Conservation (phyloP, 2,113 vertebrate species). For the Hydrochoerus hydrochaeris region DNA sequence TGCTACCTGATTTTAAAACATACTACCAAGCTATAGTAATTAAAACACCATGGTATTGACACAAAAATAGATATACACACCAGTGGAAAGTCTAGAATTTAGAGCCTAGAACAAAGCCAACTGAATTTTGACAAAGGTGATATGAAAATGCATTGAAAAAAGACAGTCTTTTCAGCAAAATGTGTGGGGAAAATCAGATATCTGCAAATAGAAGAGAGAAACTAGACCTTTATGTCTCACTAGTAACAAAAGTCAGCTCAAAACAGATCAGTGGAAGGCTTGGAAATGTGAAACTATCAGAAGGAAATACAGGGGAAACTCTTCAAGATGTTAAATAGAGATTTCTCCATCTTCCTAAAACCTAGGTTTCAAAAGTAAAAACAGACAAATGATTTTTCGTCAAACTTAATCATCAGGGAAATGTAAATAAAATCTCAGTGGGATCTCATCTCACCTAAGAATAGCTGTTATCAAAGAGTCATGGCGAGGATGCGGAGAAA, state of each 20-base stretch:
- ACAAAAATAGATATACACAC: neutral
- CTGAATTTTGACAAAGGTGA: neutral
- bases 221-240: no score
- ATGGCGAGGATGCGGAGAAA: neutral
- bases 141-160: neutral
- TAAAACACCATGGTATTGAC: neutral
- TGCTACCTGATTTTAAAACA: neutral
- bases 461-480: neutral
- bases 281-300: neutral
- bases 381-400: neutral
- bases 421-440: neutral
- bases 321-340: neutral
- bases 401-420: neutral
- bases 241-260: neutral
- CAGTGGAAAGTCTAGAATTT: neutral
- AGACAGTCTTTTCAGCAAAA: neutral
- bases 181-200: neutral
- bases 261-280: neutral
- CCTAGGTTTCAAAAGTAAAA: neutral
- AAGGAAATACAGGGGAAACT: neutral
- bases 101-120: neutral
- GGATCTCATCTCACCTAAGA: neutral
- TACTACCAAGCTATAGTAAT: no score
- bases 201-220: neutral
- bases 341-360: neutral